phyloP scores from a whole-genome alignment of 2,888 invertebrate species.

The Timandra comae region DNA sequence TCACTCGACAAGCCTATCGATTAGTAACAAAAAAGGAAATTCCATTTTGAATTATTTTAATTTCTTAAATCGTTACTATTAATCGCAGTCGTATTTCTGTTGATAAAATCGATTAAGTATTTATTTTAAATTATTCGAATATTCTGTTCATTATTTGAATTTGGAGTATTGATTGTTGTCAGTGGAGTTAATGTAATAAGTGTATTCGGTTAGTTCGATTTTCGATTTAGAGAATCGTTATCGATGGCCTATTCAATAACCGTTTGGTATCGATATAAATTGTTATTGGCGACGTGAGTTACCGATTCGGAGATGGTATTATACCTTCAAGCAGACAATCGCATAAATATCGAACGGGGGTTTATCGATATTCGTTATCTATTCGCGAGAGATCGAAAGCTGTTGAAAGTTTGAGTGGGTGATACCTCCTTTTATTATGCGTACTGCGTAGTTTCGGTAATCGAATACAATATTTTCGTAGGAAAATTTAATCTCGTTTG shows the following conservation, averaged over 20 bases:
- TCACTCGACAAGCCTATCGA: not conserved
- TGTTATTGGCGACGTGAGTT: slow-evolving; percentile 68
- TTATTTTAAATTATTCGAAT: slow-evolving; percentile 44
- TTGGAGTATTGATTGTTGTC: slow-evolving; percentile 12
- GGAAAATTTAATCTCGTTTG: slow-evolving; percentile 15
- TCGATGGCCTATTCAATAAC: slow-evolving; percentile 61
- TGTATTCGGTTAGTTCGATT: slow-evolving; percentile 9
- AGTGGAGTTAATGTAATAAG: slow-evolving; percentile 1
- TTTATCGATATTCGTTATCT: slow-evolving; percentile 59
- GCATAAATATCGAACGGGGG: slow-evolving; percentile 57
- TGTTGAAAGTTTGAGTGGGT: slow-evolving; percentile 48
- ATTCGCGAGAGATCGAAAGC: slow-evolving; percentile 44
- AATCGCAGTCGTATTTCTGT: too few relatives aligned
- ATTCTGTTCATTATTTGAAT: slow-evolving; percentile 5
- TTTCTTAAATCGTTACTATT: slow-evolving; percentile 45
- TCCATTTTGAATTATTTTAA: slow-evolving; percentile 31
- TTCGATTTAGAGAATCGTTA: slow-evolving; percentile 47
- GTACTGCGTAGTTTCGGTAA: slow-evolving; percentile 17
- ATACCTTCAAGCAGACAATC: slow-evolving; percentile 57
- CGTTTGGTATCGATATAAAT: slow-evolving; percentile 64
- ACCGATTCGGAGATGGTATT: slow-evolving; percentile 61
- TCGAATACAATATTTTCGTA: slow-evolving; percentile 13
- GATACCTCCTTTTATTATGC: slow-evolving; percentile 36
- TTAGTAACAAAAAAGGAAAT: not conserved
- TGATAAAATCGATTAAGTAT: slow-evolving; percentile 48